These are phyloP conservation scores for Drosophila maculinotata DNA, from an alignment of 2,888 invertebrate genomes.

Conservation along the genomic window DNA sequence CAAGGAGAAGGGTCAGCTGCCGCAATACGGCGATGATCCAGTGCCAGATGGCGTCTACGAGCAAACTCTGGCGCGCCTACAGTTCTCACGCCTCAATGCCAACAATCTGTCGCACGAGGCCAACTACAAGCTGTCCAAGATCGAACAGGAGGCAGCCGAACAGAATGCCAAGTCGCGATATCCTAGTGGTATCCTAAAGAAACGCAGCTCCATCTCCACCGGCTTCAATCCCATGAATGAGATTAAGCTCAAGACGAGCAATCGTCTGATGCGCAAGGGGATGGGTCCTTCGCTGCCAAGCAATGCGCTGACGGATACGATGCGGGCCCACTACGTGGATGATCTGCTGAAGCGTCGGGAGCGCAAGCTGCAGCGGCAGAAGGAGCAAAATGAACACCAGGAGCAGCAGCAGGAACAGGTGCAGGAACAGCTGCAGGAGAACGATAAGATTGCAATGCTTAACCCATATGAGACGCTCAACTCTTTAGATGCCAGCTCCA, in stretches of 20 bases:
- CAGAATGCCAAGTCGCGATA: constrained; percentile 9
- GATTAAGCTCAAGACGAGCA: constrained; percentile 83
- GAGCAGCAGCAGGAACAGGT: neutral
- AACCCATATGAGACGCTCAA: constrained; percentile 12
- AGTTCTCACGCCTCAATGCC: constrained; percentile 25
- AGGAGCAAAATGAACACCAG: constrained; percentile 25
- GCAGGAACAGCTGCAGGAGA: neutral
- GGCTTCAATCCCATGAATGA: constrained; percentile 78
- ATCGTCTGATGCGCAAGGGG: constrained; percentile 79
- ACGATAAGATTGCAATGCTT: neutral
- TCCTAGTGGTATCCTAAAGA: constrained; percentile 27
- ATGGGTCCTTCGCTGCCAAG: constrained; percentile 82
- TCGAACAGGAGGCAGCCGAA: constrained; percentile 83
- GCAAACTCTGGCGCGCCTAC: constrained; percentile 50
- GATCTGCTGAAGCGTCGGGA: constrained; percentile 59
- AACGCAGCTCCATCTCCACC: constrained; percentile 41
- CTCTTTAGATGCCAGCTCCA: neutral
- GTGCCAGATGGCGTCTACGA: constrained; percentile 63
- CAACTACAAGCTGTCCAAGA: constrained; percentile 84
- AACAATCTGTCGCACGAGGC: constrained; percentile 84
- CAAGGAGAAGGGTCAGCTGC: neutral
- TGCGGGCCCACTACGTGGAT: constrained; percentile 54
- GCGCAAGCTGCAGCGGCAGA: constrained; percentile 13
- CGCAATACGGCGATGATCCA: constrained; percentile 7
- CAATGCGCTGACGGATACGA: constrained; percentile 59